Conservation (phyloP, 2,113 vertebrate genomes). For the Etia nguti region DNA sequence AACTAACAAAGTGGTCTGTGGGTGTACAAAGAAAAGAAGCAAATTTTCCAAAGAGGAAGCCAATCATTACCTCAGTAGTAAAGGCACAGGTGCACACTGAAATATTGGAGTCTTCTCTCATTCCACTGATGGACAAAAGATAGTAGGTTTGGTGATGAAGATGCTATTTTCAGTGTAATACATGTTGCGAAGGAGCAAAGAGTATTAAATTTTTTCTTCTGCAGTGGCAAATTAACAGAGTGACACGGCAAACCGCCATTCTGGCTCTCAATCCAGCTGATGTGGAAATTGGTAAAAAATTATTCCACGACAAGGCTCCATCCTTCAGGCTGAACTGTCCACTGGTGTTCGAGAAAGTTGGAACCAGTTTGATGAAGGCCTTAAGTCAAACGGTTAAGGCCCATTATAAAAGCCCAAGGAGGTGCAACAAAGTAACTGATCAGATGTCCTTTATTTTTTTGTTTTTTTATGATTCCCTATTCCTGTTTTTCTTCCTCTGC, state of each 20-base stretch:
- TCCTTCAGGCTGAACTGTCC: not conserved
- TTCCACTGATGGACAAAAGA: not conserved
- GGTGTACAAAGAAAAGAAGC: not conserved
- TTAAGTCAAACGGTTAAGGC: not conserved
- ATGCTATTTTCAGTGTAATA: not conserved
- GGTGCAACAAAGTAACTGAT: not conserved
- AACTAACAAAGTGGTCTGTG: not conserved
- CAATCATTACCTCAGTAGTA: not conserved
- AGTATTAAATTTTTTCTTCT: not conserved
- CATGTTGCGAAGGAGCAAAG: not conserved
- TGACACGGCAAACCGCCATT: rapidly evolving
- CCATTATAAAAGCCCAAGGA: not conserved
- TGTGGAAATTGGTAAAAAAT: rapidly evolving
- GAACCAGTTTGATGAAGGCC: not conserved
- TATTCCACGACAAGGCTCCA: not conserved
- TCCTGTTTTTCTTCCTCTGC: not conserved
- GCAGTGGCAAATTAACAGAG: not conserved
- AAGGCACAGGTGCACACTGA: not conserved
- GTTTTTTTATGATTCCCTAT: not conserved
- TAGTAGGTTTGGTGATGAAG: not conserved
- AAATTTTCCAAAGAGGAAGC: not conserved
- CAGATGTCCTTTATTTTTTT: not conserved
- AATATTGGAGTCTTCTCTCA: not conserved
- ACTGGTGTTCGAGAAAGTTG: not conserved
- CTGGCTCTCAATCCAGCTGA: not conserved